Evolutionary conservation across 1,140 invertebrate genomes (phyloP).

Genomic region (Drosophila truncata): DNA sequence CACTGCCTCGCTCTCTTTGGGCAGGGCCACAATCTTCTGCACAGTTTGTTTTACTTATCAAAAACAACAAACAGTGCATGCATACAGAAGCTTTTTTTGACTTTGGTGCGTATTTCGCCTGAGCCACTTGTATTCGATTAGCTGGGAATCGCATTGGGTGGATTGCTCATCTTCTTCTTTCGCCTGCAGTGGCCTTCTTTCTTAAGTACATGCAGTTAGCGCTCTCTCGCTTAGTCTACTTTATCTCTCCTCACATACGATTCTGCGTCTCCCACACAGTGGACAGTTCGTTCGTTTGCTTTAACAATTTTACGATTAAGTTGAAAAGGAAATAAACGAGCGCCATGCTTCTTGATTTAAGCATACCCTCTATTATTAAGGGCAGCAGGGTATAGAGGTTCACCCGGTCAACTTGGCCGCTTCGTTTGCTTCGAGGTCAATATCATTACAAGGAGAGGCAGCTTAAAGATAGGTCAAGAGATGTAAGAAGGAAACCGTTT

Average conservation of each 20-base stretch:
- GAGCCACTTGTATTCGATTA: constrained; percentile 23
- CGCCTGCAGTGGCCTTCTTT: constrained; percentile 37
- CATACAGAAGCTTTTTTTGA: constrained; percentile 55
- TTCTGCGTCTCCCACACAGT: constrained; percentile 7
- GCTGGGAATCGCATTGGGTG: constrained; percentile 27
- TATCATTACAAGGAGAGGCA: neutral
- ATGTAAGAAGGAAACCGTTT: constrained; percentile 19
- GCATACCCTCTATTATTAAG: constrained; percentile 30
- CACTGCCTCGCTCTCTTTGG: constrained; percentile 20
- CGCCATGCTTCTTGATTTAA: constrained; percentile 24
- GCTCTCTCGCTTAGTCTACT: neutral
- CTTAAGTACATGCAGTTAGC: constrained; percentile 12
- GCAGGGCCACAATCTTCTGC: constrained; percentile 43
- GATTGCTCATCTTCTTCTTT: constrained; percentile 13
- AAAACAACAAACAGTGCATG: constrained; percentile 41
- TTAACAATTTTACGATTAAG: constrained; percentile 56
- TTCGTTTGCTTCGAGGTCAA: neutral
- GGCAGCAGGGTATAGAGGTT: neutral
- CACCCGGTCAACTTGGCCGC: neutral
- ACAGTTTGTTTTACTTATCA: constrained; percentile 72
- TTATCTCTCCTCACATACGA: constrained; percentile 2
- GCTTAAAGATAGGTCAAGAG: constrained; percentile 18
- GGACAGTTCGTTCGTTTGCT: constrained; percentile 26
- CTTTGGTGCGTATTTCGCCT: constrained; percentile 17
- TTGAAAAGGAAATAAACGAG: constrained; percentile 45